Percentiles rank a stretch among this genome's conserved stretches.
phyloP scores from a whole-genome alignment of 2,888 invertebrate genomes.

The Aleiodes testaceus region DNA sequence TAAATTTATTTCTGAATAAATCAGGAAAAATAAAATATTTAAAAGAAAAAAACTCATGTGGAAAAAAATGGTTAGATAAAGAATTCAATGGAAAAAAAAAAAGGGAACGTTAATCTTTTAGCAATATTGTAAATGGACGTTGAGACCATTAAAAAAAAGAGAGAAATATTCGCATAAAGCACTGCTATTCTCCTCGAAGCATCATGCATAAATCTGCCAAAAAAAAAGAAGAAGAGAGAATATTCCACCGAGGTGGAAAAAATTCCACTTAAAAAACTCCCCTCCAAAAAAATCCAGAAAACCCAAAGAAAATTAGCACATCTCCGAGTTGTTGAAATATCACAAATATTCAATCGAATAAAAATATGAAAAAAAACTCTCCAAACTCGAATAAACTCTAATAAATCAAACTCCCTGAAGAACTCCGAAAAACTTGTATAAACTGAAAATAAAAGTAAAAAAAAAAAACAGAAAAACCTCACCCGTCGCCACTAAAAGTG shows the following conservation, averaged over 20 bases:
- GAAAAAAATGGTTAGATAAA: neutral
- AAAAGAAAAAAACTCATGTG: neutral
- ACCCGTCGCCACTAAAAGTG: no score
- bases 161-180: neutral
- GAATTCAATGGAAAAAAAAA: slow-evolving; percentile 9
- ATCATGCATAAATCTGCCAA: neutral
- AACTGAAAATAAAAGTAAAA: no score
- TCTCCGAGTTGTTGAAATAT: no score
- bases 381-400: slow-evolving; percentile 1
- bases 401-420: no score
- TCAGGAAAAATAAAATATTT: neutral
- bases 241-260: neutral
- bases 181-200: neutral
- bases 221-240: slow-evolving; percentile 15
- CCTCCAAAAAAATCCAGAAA: neutral
- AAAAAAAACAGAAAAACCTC: no score
- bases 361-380: neutral
- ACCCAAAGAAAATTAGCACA: no score
- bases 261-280: neutral
- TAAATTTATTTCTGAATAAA: neutral
- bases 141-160: neutral
- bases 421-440: no score
- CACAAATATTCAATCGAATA: no score
- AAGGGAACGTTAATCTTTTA: slow-evolving; percentile 5
- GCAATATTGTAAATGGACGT: slow-evolving; percentile 25